A percentile compares a stretch with the other conserved stretches of the same genome.
Evolutionary conservation across 2,888 invertebrate species (phyloP).

Genomic region (Lithophane leautieri): DNA sequence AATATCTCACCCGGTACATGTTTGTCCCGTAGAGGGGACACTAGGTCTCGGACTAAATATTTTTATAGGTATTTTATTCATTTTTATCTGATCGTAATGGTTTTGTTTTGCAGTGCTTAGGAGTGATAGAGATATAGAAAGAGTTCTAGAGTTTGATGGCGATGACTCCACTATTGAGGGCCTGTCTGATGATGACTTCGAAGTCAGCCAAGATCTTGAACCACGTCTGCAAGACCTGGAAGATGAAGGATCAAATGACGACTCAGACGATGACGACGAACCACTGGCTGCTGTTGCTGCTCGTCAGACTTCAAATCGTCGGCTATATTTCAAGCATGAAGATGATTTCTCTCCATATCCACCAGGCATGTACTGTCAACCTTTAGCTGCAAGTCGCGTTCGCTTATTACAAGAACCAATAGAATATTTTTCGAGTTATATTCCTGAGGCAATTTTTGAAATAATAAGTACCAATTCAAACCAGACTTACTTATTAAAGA

Average conservation of each 20-base stretch:
- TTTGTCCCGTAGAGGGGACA: background rate
- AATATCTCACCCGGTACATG: background rate
- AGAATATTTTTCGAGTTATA: constrained; percentile 3
- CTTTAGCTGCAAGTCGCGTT: constrained; percentile 6
- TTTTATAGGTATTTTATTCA: background rate
- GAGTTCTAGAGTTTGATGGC: background rate
- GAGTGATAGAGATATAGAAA: background rate
- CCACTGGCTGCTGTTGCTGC: background rate
- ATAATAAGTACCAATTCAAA: background rate
- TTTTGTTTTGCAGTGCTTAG: background rate
- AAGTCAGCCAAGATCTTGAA: background rate
- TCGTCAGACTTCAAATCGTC: constrained; percentile 5
- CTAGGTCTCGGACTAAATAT: background rate
- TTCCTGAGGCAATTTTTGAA: background rate
- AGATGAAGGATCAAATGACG: background rate
- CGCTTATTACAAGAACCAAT: background rate
- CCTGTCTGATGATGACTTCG: background rate
- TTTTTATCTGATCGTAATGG: background rate
- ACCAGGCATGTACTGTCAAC: constrained; percentile 1
- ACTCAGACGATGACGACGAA: background rate
- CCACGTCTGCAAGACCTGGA: background rate
- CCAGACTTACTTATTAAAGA: no score
- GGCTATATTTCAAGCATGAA: constrained; percentile 1
- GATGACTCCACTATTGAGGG: background rate
- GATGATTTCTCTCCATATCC: background rate